Base-by-base conservation (phyloP, 1,140 invertebrate genomes). In the Ooceraea biroi region DNA sequence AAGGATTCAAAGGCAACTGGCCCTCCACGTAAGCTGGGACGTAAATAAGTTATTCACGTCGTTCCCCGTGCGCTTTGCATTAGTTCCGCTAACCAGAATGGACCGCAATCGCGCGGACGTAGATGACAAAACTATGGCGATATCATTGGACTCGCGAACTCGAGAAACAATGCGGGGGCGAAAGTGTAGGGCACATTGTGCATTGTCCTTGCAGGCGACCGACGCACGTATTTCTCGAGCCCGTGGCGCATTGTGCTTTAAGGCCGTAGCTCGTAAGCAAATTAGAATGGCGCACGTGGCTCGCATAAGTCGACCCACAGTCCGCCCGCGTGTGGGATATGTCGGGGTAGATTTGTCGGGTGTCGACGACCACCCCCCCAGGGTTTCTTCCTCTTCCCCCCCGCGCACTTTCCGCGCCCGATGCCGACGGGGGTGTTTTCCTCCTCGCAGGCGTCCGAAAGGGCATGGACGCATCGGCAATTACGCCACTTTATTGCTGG, bases 281-380 rank as follows among this genome's bases (percentile, higher is more conserved):
- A 92, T 92, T 92, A 92, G 91, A 91, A 91, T 89, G 87, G 89
- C 71, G 91, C 91, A 92, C 91, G 91, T 92, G 91, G 91, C 91
- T 90, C 84, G 91, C 91, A 91, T 91, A 91, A 91, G 91, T 90
- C 86, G 88, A 82, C 83, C 76, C 71, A 85, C 69, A 89, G 86
- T 88, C 88, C 86, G 87, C 84, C 74, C 60, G 69, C 68, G 82
- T 65, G 71, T 76, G 69, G 87, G 73, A 82, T 73, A 80, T 60
- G 77, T 88, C 80, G 74, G 74, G 86, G 82, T 89, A 82, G 88
- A 91, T 90, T 90, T 90, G 89, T 91, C n/a, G n/a, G n/a, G 88
- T 89, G 17, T 46, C 76, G 88, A 76, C 88, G 41, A 74, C 61
- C 83, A 68, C 74, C 83, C 58, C 60, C n/a, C n/a, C n/a, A n/a